phyloP scores from a whole-genome alignment of 2,888 invertebrate genomes.

The Nudaria mundana region DNA sequence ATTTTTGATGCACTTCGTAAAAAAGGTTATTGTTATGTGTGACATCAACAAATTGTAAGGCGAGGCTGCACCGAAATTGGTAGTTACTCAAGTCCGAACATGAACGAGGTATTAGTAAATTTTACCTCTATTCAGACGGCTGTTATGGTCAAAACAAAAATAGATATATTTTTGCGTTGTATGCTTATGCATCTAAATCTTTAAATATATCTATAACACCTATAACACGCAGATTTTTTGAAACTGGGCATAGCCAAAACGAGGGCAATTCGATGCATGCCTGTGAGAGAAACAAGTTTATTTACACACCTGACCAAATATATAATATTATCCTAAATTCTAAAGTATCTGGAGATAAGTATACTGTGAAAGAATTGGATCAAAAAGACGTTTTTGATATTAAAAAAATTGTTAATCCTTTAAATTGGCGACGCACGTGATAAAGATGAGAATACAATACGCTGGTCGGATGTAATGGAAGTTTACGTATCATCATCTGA shows the following conservation, averaged over 20 bases:
- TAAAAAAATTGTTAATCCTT: background rate
- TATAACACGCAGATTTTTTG: background rate
- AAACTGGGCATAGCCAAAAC: slow-evolving; percentile 3
- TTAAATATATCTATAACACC: background rate
- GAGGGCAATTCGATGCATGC: slow-evolving; percentile 5
- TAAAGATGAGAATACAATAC: background rate
- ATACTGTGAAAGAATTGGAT: background rate
- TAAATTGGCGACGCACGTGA: background rate
- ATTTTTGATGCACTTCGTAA: slow-evolving; percentile 2
- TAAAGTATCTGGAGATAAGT: background rate
- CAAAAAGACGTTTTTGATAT: background rate
- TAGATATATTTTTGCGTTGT: slow-evolving; percentile 1
- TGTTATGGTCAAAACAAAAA: slow-evolving; percentile 2
- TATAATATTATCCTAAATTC: slow-evolving; percentile 1
- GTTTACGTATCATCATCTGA: background rate
- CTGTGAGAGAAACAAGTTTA: background rate
- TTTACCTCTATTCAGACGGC: slow-evolving; percentile 1
- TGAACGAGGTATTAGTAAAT: background rate
- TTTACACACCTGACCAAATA: slow-evolving; percentile 4
- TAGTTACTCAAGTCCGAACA: slow-evolving; percentile 1
- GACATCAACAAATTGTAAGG: slow-evolving; percentile 4
- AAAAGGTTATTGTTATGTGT: slow-evolving; percentile 2
- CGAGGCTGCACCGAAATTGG: slow-evolving; percentile 1
- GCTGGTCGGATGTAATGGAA: background rate
- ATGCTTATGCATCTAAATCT: background rate